These are phyloP conservation scores for Dendrolimus punctatus DNA, from an alignment of 1,140 invertebrate species.

Conservation along the genomic window DNA sequence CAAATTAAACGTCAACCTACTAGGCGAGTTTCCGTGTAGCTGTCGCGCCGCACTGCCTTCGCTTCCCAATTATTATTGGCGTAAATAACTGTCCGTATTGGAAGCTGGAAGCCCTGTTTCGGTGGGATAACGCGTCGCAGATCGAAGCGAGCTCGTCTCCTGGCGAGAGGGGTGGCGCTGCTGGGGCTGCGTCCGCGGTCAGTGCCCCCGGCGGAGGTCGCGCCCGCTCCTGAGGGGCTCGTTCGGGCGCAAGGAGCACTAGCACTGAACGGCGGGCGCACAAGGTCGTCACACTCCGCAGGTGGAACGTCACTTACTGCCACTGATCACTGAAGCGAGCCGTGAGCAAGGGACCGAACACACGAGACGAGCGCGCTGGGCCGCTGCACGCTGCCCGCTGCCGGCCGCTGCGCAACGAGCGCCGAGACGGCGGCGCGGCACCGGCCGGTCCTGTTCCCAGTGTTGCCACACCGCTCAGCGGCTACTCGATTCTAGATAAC, in stretches of 20 bases:
- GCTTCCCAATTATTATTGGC: no score
- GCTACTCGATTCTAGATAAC: no score
- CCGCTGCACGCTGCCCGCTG: background rate
- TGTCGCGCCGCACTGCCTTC: no score
- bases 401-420: background rate
- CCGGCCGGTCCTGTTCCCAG: background rate
- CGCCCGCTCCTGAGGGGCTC: slow-evolving; percentile 10
- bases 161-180: slow-evolving; percentile 16
- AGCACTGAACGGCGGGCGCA: background rate
- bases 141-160: background rate
- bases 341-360: background rate
- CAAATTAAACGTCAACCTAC: no score
- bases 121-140: no score
- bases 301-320: background rate
- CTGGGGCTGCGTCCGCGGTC: slow-evolving; percentile 41
- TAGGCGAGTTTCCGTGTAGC: no score
- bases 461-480: no score
- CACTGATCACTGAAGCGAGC: background rate
- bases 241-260: slow-evolving; percentile 1
- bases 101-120: no score
- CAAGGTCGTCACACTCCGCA: background rate
- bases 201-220: slow-evolving; percentile 29
- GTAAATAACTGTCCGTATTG: no score
- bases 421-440: background rate
- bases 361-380: background rate